These are phyloP conservation scores for Saccostrea cuccullata DNA, from an alignment of 1,140 invertebrate genomes.

Conservation along the genomic window DNA sequence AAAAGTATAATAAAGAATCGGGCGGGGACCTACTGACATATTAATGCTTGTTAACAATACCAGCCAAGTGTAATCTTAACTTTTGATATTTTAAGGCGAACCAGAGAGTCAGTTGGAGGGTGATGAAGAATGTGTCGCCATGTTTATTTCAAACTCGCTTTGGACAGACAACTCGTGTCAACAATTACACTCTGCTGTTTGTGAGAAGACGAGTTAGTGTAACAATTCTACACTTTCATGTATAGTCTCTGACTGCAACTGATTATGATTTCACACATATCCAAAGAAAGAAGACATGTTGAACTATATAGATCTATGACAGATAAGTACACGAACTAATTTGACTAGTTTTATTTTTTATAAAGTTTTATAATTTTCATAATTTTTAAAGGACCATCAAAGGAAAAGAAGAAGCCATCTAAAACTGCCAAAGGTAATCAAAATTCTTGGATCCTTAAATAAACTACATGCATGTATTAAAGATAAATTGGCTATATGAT, in stretches of 20 bases:
- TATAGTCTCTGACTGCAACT: too few relatives aligned
- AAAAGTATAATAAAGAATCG: too few relatives aligned
- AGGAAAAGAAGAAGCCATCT: background rate
- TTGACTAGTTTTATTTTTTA: background rate
- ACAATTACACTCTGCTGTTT: background rate
- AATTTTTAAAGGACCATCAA: background rate
- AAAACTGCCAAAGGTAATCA: background rate
- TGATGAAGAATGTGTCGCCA: constrained; percentile 10
- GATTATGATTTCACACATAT: too few relatives aligned
- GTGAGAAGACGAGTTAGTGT: background rate
- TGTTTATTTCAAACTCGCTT: background rate
- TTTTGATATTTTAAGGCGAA: background rate
- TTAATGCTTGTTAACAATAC: too few relatives aligned
- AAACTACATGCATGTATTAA: too few relatives aligned
- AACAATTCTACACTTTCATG: background rate
- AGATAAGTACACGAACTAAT: background rate
- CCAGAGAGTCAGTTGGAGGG: background rate
- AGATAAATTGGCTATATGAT: too few relatives aligned
- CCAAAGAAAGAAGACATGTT: too few relatives aligned
- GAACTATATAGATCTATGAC: too few relatives aligned
- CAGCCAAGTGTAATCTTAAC: too few relatives aligned
- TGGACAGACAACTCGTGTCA: constrained; percentile 11
- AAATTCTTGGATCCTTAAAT: too few relatives aligned
- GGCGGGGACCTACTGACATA: too few relatives aligned
- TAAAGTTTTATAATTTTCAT: background rate